Evolutionary conservation across 2,797 vertebrate species (phyloP).

Genomic region (Galago senegalensis): DNA sequence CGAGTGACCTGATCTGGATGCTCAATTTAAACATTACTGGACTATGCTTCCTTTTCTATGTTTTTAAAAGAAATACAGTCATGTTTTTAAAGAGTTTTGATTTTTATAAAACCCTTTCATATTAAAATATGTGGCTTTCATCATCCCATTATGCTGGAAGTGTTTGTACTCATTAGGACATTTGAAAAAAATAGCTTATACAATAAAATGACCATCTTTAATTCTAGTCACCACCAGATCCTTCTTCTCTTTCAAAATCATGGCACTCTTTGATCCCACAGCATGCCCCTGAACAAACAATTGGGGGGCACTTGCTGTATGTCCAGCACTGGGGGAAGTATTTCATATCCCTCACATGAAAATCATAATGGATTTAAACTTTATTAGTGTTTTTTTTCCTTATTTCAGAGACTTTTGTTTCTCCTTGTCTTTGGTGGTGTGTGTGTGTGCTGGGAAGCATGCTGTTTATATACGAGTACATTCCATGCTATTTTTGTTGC

Average conservation of each 20-base stretch:
- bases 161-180: neutral
- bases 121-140: constrained; percentile 47
- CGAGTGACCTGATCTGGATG: neutral
- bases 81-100: constrained; percentile 13
- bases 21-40: neutral
- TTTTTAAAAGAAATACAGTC: constrained; percentile 15
- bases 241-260: constrained; percentile 26
- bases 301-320: neutral
- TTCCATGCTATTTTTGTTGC: neutral
- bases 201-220: constrained; percentile 51
- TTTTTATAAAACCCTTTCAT: constrained; percentile 16
- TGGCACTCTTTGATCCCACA: neutral
- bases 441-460: neutral
- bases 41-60: neutral
- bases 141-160: neutral
- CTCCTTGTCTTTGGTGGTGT: neutral
- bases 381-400: neutral
- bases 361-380: neutral
- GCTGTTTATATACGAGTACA: neutral
- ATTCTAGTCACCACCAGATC: neutral
- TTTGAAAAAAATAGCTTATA: constrained; percentile 27
- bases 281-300: neutral
- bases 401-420: constrained; percentile 5
- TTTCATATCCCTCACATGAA: neutral
- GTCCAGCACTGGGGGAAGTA: neutral